Conservation (phyloP, 64 coral and sea anemone species). For the Hydrozoanthus tunicans region DNA sequence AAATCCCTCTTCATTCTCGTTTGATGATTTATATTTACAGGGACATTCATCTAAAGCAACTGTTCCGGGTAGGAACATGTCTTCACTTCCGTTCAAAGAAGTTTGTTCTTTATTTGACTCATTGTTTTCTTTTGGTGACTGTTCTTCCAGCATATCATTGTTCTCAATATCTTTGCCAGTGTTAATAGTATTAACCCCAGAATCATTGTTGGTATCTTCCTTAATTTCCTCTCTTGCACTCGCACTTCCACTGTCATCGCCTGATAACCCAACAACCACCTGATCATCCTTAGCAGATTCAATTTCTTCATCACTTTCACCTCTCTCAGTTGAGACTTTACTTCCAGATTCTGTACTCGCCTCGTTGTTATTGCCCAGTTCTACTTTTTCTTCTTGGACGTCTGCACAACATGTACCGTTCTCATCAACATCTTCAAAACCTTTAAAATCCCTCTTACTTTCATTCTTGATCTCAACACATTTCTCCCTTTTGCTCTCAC, state of each 20-base stretch:
- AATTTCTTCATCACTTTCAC: background rate
- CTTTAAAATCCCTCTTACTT: background rate
- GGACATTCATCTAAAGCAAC: background rate
- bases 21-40: background rate
- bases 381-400: background rate
- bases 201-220: background rate
- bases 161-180: background rate
- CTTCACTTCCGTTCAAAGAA: background rate
- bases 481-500: background rate
- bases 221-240: background rate
- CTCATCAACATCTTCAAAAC: background rate
- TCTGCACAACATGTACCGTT: background rate
- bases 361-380: background rate
- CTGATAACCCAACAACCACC: background rate
- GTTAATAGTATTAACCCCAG: background rate
- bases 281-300: background rate
- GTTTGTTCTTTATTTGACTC: background rate
- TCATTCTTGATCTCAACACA: background rate
- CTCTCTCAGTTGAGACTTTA: background rate
- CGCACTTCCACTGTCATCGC: background rate
- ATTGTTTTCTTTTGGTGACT: background rate
- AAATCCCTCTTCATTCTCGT: background rate
- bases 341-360: background rate
- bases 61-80: background rate
- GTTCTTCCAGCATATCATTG: constrained; percentile 8